Conservation (phyloP, 2,888 invertebrate species). For the Cosmorhoe ocellata region DNA sequence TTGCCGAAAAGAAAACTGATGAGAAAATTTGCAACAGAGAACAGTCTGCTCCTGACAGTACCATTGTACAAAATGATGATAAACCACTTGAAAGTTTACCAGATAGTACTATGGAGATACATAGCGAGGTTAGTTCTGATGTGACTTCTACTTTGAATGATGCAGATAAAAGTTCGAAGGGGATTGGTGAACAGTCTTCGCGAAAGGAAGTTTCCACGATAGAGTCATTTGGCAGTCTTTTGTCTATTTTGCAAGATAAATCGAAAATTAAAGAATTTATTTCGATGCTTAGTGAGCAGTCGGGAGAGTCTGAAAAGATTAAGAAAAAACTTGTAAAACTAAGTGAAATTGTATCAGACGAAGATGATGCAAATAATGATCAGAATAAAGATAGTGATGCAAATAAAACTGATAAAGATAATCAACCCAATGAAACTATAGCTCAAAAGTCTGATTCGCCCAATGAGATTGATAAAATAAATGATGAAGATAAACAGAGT, state of each 20-base stretch:
- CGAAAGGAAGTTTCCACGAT: constrained; percentile 41
- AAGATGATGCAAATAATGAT: constrained; percentile 47
- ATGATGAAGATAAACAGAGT: neutral
- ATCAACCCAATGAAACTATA: neutral
- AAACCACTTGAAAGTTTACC: constrained; percentile 44
- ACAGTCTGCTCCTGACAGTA: constrained; percentile 63
- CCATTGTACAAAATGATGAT: constrained; percentile 48
- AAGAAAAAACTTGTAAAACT: constrained; percentile 82
- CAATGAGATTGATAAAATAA: neutral
- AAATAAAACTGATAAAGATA: neutral
- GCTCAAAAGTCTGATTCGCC: neutral
- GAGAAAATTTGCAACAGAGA: constrained; percentile 32
- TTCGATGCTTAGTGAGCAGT: constrained; percentile 62
- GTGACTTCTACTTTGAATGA: constrained; percentile 39
- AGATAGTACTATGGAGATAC: constrained; percentile 58
- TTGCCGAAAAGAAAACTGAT: constrained; percentile 9
- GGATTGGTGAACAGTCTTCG: constrained; percentile 33
- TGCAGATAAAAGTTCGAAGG: constrained; percentile 37
- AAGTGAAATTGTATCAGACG: constrained; percentile 80
- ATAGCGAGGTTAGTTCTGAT: constrained; percentile 51
- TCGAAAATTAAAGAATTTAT: constrained; percentile 76
- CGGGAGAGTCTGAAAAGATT: constrained; percentile 73
- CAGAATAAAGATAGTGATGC: neutral
- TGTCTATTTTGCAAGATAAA: constrained; percentile 72
- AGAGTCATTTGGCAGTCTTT: constrained; percentile 58